Base-by-base conservation (phyloP, 1,140 invertebrate species). In the Drosophila rhopaloa region DNA sequence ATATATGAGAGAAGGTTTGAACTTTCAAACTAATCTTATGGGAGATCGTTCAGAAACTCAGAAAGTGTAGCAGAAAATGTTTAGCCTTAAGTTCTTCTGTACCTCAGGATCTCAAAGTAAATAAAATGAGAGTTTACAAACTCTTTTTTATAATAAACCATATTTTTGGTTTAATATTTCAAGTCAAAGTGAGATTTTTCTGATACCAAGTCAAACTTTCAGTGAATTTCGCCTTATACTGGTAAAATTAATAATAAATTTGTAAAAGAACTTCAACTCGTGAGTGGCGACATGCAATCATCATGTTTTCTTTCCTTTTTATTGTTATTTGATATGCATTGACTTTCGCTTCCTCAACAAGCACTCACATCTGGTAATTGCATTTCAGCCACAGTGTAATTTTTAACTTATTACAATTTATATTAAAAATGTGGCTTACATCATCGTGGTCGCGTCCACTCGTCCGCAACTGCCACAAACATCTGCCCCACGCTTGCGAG, bases 361-460 rank as follows among this genome's bases (percentile, higher is more conserved):
- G 8, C 19, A 47, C 61, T 40, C 35, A 40, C 63, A 43, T 35
- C 68, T 58, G 35, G 1, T 71, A 72, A 71, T 72, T 72, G 35
- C 56, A 68, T 51, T 77, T 53, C 74, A 10, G n/a, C 54, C 61
- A n/a, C 57, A 43, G n/a, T 10, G 37, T 14, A 35, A 41, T 71
- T 58, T 14, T 58, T 37, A 27, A 41, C 53, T 58, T 48, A 61
- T 77, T 51, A 61, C 63, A 68, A 70, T 77, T 77, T 59, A 66
- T 79, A 84, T 83, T 76, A 70, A 75, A 75, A 63, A 41, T 63
- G 79, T 68, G 63, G 73, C 60, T 59, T 54, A 58, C 67, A 54
- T 63, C 14, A 46, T 2, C 35, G 16, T 37, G 44, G 66, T 37
- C 19, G 46, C 14, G 48, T 16, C 38, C 50, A 19, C 14, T 62